These are phyloP conservation scores for Corythoichthys intestinalis DNA, from an alignment of 2,113 vertebrate genomes.

Conservation along the genomic window DNA sequence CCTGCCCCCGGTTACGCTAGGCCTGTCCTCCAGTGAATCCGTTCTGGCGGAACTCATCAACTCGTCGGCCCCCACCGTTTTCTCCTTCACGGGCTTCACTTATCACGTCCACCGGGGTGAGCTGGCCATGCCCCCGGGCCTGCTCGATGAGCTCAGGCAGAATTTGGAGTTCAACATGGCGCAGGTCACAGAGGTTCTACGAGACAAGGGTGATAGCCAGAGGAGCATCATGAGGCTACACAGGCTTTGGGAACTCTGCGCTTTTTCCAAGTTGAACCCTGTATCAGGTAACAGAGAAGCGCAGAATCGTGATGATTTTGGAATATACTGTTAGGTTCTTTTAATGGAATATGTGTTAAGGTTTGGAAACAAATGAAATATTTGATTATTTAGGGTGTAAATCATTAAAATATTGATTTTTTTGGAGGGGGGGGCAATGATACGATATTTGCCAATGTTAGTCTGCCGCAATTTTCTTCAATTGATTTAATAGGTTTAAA, in stretches of 20 bases:
- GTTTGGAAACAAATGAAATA: too few relatives aligned
- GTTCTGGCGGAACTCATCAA: constrained; percentile 80
- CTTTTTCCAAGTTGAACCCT: constrained; percentile 28
- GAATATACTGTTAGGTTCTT: too few relatives aligned
- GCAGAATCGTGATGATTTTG: neutral
- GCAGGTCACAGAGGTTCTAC: constrained; percentile 34
- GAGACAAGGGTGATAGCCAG: constrained; percentile 23
- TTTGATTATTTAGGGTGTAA: too few relatives aligned
- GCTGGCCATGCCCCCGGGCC: constrained; percentile 58
- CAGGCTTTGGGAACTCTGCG: constrained; percentile 55
- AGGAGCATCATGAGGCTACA: constrained; percentile 53
- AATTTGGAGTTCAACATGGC: constrained; percentile 40
- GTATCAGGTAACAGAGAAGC: constrained; percentile 47
- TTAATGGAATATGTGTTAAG: too few relatives aligned
- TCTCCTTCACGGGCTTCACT: constrained; percentile 67
- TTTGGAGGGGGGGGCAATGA: too few relatives aligned
- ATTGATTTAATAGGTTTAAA: too few relatives aligned
- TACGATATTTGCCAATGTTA: too few relatives aligned
- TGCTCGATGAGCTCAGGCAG: constrained; percentile 68
- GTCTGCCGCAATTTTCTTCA: too few relatives aligned
- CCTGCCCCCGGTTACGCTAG: constrained; percentile 61
- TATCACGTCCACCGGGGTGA: constrained; percentile 53
- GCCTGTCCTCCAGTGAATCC: constrained; percentile 63
- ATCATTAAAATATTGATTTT: too few relatives aligned
- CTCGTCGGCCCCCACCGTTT: constrained; percentile 79